Conservation (phyloP, 2,113 vertebrate genomes). For the Corythornis madagascariensis region DNA sequence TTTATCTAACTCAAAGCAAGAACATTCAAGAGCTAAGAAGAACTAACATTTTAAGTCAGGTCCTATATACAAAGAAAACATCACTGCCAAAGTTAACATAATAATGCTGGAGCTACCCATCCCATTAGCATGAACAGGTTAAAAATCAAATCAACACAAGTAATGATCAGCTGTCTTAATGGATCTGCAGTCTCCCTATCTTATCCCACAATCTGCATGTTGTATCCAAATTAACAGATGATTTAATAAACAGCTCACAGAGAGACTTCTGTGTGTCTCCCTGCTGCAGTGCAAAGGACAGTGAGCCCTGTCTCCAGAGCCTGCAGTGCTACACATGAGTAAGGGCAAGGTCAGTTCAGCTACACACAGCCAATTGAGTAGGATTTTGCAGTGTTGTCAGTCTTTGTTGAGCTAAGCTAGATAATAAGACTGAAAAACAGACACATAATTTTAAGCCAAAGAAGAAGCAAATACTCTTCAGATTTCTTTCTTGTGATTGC, state of each 20-base stretch:
- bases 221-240: not conserved
- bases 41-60: not conserved
- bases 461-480: not conserved
- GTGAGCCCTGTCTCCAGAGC: not conserved
- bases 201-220: not conserved
- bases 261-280: not conserved
- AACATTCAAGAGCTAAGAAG: not conserved
- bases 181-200: not conserved
- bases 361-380: not conserved
- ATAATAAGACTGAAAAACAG: not conserved
- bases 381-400: not conserved
- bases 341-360: not conserved
- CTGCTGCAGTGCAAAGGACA: not conserved
- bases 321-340: rapidly evolving
- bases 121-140: not conserved
- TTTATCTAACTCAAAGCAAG: not conserved
- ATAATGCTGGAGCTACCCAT: not conserved
- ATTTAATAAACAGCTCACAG: not conserved
- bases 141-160: not conserved
- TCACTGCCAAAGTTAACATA: not conserved
- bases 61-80: not conserved
- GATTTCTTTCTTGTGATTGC: not conserved
- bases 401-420: not conserved
- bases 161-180: not conserved
- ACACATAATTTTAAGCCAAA: not conserved